Evolutionary conservation across 2,797 vertebrate genomes (phyloP), one percentile per base, ranked within the genome.

Genomic region (Geotrypetes seraphini): DNA sequence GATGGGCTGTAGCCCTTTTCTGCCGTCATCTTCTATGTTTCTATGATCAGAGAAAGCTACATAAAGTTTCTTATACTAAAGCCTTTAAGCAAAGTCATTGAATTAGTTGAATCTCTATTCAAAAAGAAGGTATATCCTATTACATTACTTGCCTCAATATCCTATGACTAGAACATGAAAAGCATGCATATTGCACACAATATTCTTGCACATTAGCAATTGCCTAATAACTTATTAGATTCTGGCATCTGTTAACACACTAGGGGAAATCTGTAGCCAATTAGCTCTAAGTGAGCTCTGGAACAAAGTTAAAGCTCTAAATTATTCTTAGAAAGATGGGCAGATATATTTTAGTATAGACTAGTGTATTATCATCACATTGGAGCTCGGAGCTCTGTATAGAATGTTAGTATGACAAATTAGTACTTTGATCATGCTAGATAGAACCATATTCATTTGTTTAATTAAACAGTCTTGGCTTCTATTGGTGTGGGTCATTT

Each of bases 391-490:
- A 43, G 33, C 27, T 62, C 19, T 1, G 2, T 55, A 41, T 48
- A 58, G 69, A 84, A 79, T 62, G 80, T 82, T 81, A 74, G 64
- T 53, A 71, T 87, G 85, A 88, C 78, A 90, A 88, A 92, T 84
- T 82, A 87, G 73, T 76, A 69, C 75, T 75, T 83, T 77, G 81
- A 90, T 90, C 31, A 31, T 61, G 43, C 43, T 65, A 66, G 83
- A 87, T 90, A 90, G 74, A 75, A 49, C 67, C 74, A 47, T 82
- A 84, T 89, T 87, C 75, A 89, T 89, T 92, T 90, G 86, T 90
- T 88, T 94, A 93, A 95, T 96, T 95, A 92, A 92, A 91, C 79
- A 87, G 80, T 79, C 60, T 75, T 81, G 82, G 73, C 71, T 87
- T 66, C 49, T 84, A 22, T 57, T 84, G 71, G 82, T 70, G 67